Evolutionary conservation across 2,113 vertebrate species (phyloP).

Genomic region (Morone saxatilis): DNA sequence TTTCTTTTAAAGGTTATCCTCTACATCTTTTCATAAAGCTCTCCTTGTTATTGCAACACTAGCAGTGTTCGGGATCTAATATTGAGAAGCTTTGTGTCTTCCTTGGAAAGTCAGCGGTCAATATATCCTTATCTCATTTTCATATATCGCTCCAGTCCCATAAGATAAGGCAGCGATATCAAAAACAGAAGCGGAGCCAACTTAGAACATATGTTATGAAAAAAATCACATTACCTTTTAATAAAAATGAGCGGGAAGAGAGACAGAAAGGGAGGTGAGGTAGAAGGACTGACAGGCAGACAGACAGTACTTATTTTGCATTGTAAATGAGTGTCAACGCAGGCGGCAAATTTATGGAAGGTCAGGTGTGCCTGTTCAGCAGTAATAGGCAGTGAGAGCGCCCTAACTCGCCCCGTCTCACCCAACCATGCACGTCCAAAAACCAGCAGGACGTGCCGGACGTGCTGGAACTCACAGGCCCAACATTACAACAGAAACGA

Average conservation of each 20-base stretch:
- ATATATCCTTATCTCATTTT: conserved; percentile 72
- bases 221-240: conserved; percentile 46
- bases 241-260: conserved; percentile 19
- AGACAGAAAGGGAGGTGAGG: neutral
- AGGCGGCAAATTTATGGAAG: conserved; percentile 41
- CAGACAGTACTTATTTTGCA: conserved; percentile 40
- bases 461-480: conserved; percentile 65
- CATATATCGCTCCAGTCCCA: conserved; percentile 55
- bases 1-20: conserved; percentile 70
- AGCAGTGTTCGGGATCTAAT: conserved; percentile 57
- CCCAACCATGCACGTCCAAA: conserved; percentile 29
- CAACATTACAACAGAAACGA: conserved; percentile 57
- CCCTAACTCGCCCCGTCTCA: conserved; percentile 44
- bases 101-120: conserved; percentile 62
- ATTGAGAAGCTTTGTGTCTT: conserved; percentile 41
- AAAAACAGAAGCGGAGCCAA: conserved; percentile 33
- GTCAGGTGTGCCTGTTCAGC: conserved; percentile 51
- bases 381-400: conserved; percentile 53
- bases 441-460: conserved; percentile 24
- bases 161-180: conserved; percentile 55
- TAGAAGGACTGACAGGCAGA: conserved; percentile 12
- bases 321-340: conserved; percentile 58
- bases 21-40: conserved; percentile 79
- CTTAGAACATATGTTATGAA: conserved; percentile 52
- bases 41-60: conserved; percentile 65